Percentiles rank a stretch among this genome's conserved stretches.
phyloP scores from a whole-genome alignment of 2,888 invertebrate genomes.

The Folsomia candida region DNA sequence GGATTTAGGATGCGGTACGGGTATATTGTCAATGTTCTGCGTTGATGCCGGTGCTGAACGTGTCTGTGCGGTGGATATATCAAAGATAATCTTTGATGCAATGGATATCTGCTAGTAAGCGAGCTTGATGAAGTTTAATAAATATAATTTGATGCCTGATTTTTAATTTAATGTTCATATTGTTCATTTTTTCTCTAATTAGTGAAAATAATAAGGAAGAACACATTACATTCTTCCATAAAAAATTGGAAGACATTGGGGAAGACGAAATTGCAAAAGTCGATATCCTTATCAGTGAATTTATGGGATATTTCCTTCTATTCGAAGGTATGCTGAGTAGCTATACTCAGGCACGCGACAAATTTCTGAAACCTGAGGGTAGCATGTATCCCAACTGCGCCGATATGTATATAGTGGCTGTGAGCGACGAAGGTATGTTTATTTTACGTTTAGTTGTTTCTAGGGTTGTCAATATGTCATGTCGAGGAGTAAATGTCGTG shows the following conservation, averaged over 20 bases:
- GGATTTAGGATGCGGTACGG: slow-evolving; percentile 97
- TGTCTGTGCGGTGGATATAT: slow-evolving; percentile 93
- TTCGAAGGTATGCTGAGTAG: slow-evolving; percentile 97
- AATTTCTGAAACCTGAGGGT: slow-evolving; percentile 73
- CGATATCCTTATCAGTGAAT: slow-evolving; percentile 92
- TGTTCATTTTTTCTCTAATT: slow-evolving; percentile 50
- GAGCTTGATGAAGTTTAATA: too few species aligned
- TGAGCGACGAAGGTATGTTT: slow-evolving; percentile 66
- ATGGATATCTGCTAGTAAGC: slow-evolving; percentile 88
- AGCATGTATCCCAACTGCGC: slow-evolving; percentile 79
- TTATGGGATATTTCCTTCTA: slow-evolving; percentile 97
- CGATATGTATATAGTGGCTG: slow-evolving; percentile 75
- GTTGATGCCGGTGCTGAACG: slow-evolving; percentile 87
- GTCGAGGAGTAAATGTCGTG: too few species aligned
- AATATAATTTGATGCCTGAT: too few species aligned
- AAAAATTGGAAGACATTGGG: slow-evolving; percentile 77
- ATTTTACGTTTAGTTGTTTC: slow-evolving; percentile 11
- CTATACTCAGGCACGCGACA: slow-evolving; percentile 82
- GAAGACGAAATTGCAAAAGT: slow-evolving; percentile 68
- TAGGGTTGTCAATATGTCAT: too few species aligned
- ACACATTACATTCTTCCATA: slow-evolving; percentile 75
- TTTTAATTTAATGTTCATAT: too few species aligned
- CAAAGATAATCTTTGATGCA: slow-evolving; percentile 91
- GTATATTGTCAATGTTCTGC: slow-evolving; percentile 96
- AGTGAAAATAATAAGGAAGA: slow-evolving; percentile 73